phyloP scores from a whole-genome alignment of 2,797 vertebrate genomes.

The Siniperca scherzeri region DNA sequence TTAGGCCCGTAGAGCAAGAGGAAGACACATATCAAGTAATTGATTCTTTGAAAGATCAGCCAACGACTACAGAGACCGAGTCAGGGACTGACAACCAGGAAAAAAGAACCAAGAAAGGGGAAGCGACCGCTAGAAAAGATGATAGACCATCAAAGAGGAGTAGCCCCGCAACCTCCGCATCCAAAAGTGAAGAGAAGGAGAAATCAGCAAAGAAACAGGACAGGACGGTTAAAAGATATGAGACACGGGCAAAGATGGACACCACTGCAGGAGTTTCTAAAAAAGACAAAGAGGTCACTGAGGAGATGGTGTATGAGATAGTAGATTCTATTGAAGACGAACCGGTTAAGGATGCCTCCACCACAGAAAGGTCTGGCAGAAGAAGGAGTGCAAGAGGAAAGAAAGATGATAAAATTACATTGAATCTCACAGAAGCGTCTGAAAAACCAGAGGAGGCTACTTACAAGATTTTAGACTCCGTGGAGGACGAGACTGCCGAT shows the following conservation, averaged over 20 bases:
- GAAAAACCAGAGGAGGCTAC: slow-evolving; percentile 29
- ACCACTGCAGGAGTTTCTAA: not conserved
- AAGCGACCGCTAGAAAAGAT: not conserved
- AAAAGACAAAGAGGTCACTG: slow-evolving; percentile 4
- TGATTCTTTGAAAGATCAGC: slow-evolving; percentile 57
- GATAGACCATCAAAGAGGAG: slow-evolving; percentile 24
- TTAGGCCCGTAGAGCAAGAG: slow-evolving; percentile 14
- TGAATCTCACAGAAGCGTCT: not conserved
- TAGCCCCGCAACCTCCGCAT: not conserved
- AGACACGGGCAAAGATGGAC: slow-evolving; percentile 6
- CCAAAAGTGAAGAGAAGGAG: slow-evolving; percentile 29
- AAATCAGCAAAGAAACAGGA: slow-evolving; percentile 34
- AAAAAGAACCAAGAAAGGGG: not conserved
- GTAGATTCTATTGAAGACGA: slow-evolving; percentile 60
- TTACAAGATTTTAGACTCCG: slow-evolving; percentile 61
- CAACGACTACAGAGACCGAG: not conserved
- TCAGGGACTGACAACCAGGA: slow-evolving; percentile 3
- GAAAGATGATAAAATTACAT: slow-evolving; percentile 24
- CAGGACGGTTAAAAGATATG: not conserved
- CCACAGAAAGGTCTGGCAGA: slow-evolving; percentile 23
- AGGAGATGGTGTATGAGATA: slow-evolving; percentile 33
- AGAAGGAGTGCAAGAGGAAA: slow-evolving; percentile 48
- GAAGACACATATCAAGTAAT: slow-evolving; percentile 42
- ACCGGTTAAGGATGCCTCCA: not conserved
- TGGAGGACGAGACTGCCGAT: slow-evolving; percentile 31